A percentile compares a stretch with the other conserved stretches of the same genome.
Evolutionary conservation across 1,140 invertebrate genomes (phyloP).

Genomic region (Myzus persicae): DNA sequence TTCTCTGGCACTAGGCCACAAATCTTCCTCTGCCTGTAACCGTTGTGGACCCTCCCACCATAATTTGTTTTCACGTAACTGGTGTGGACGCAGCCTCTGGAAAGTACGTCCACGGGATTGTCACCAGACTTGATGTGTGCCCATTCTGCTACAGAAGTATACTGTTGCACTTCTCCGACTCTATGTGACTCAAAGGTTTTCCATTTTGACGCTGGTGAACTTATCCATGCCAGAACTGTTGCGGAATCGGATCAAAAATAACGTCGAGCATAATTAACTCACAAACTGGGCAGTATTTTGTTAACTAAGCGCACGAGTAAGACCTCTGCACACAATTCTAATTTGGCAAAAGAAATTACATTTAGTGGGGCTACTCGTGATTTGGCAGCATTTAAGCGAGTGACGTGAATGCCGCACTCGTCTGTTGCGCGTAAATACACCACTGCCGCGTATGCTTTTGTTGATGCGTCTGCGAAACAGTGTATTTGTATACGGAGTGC

Average conservation of each 20-base stretch:
- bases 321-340: background rate
- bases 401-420: background rate
- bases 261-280: background rate
- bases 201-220: constrained; percentile 60
- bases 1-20: background rate
- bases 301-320: background rate
- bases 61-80: constrained; percentile 48
- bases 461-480: constrained; percentile 50
- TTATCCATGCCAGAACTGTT: constrained; percentile 61
- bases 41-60: background rate
- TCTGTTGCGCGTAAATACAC: constrained; percentile 47
- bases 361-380: background rate
- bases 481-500: background rate
- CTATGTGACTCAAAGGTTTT: constrained; percentile 65
- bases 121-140: constrained; percentile 63
- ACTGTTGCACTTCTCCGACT: constrained; percentile 63
- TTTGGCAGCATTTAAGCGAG: background rate
- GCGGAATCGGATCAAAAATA: constrained; percentile 60
- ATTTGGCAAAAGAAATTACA: background rate
- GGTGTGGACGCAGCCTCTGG: constrained; percentile 63
- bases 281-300: background rate
- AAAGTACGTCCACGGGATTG: constrained; percentile 66
- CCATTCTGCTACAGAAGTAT: constrained; percentile 63
- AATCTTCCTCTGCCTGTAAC: background rate
- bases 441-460: constrained; percentile 25